Base-by-base conservation (phyloP, 2,113 vertebrate genomes). In the Syrmaticus mikado region DNA sequence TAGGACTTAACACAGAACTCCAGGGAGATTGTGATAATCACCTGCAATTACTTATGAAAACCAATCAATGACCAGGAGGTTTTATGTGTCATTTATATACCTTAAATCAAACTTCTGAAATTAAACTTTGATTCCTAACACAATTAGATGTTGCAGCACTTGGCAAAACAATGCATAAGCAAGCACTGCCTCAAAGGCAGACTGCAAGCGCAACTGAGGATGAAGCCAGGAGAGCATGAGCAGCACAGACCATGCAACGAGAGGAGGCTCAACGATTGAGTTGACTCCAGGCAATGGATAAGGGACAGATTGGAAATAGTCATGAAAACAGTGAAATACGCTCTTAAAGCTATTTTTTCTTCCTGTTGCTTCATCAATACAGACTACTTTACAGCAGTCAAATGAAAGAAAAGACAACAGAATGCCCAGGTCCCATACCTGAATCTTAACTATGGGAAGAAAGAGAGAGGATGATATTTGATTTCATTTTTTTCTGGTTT, bases 1-100 rank as follows among this genome's bases (percentile, higher is more conserved):
- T 90, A 82, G 19, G 50, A 79, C 66, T 82, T 74, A 48, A 52
- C 2, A 0, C 8, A 46, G 62, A 85, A 92, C 62, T 91, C 82
- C 64, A 20, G 3, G 45, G 64, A 87, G 77, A 84, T 22, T 1
- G 3, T 65, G 68, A 41, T 66, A 73, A 93, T 90, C 67, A 87
- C 50, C 92, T 55, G 34, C 78, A 86, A 85, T 93, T 95, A 89
- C 66, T 95, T 92, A 86, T 2, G 32, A 73, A 89, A 96, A 77
- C 60, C 6, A 89, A 19, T 76, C 81, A 96, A 92, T 79, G 71
- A 71, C 71, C 58, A 25, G 46, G 86, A 91, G 50, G 89, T n/a
- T 93, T 82, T 82, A n/a, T 45, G 45, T 79, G 70, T 67, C 48
- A 2, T 90, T 89, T 86, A 79, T 82, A 38, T 76, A 78, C 36